phyloP scores from a whole-genome alignment of 2,113 vertebrate genomes.

The Acinonyx jubatus region DNA sequence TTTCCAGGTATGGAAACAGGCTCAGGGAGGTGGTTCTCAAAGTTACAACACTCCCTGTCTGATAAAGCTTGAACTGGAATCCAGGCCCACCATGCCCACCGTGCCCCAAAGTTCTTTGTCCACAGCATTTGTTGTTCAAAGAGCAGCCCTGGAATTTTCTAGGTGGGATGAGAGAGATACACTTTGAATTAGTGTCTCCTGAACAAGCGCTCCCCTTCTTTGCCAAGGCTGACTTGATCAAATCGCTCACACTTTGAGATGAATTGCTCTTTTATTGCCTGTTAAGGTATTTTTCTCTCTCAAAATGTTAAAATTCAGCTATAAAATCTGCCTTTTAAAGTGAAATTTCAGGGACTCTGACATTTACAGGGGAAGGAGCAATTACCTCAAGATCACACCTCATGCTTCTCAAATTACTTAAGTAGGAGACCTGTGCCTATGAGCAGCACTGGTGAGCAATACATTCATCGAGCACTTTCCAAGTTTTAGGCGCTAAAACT shows the following conservation, averaged over 20 bases:
- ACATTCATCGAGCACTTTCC: neutral
- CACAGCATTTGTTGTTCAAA: neutral
- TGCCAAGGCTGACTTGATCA: neutral
- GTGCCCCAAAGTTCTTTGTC: neutral
- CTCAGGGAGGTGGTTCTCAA: neutral
- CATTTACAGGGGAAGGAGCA: constrained; percentile 6
- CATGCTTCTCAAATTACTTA: neutral
- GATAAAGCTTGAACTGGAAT: neutral
- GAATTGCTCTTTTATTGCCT: constrained; percentile 15
- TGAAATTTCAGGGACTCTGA: constrained; percentile 25
- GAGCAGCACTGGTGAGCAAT: neutral
- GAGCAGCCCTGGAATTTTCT: neutral
- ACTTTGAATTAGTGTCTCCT: neutral
- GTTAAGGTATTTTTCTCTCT: constrained; percentile 4
- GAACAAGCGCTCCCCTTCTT: neutral
- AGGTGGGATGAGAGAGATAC: neutral
- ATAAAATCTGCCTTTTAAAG: neutral
- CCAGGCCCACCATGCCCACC: neutral
- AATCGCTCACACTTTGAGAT: neutral
- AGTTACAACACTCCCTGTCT: neutral
- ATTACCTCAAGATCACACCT: neutral
- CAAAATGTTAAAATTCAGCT: constrained; percentile 1
- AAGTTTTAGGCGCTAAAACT: neutral
- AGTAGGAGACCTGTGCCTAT: neutral
- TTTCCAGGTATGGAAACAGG: neutral